Evolutionary conservation across 2,888 invertebrate species (phyloP), one percentile per base, ranked within the genome.

Genomic region (Parnassius orleans): DNA sequence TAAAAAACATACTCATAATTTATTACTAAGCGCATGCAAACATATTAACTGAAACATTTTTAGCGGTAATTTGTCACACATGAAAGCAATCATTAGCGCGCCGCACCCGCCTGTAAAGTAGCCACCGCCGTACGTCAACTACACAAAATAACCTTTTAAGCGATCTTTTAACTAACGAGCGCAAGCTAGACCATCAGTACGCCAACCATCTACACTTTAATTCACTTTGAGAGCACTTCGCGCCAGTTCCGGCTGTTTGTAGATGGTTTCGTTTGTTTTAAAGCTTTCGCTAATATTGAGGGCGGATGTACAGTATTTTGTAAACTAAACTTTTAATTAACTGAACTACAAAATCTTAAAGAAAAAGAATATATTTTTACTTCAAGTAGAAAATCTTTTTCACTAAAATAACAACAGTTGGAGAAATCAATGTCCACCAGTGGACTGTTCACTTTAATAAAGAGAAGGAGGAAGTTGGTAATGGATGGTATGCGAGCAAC

Each of bases 131-230:
- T 61, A 53, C 69, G 63, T 65, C 65, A 68, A 46, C 62, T 53
- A 61, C 67, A 69, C 71, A 69, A 75, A 69, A 76, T 72, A 76
- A 76, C 63, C 69, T 78, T 78, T 75, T 69, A 77, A 78, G 75
- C 77, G 75, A 79, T 79, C 67, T 77, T 78, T 81, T 78, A 76
- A 76, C 77, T 80, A 81, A 72, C 72, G 71, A 78, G 69, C 68
- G 66, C 65, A 68, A 75, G 73, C 74, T 72, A 74, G 66, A 72
- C 69, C 71, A 72, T 71, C 71, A 69, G 71, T 73, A 68, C 68
- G 69, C 73, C 69, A 68, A 71, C 70, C 66, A 66, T 69, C 71
- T 72, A 66, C 60, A 72, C 66, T 75, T 77, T 79, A 79, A 79
- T 78, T 79, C 75, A 78, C 76, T 81, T 79, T 74, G 70, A 73